phyloP scores from a whole-genome alignment of 2,797 vertebrate species.

The Sarcophilus harrisii region DNA sequence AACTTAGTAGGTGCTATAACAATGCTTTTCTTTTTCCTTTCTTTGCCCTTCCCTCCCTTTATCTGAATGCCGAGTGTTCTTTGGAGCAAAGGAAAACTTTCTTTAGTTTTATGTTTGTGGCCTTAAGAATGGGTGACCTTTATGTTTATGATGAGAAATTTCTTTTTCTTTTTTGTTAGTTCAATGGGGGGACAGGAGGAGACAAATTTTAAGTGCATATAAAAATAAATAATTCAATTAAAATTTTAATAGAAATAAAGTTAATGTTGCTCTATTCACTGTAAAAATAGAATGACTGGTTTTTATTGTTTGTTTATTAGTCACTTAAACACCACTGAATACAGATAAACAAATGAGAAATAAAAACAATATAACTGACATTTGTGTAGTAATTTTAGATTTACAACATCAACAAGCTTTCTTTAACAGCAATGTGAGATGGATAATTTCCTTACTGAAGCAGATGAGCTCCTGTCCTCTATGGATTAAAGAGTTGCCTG shows the following conservation, averaged over 20 bases:
- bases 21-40: not conserved
- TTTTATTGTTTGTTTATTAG: not conserved
- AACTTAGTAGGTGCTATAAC: not conserved
- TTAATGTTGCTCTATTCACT: not conserved
- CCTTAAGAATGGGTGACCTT: not conserved
- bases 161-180: not conserved
- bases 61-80: not conserved
- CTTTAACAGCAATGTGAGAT: not conserved
- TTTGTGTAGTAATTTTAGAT: not conserved
- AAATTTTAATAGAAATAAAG: not conserved
- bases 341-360: not conserved
- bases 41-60: not conserved
- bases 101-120: not conserved
- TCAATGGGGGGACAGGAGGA: not conserved
- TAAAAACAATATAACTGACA: not conserved
- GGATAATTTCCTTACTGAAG: not conserved
- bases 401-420: not conserved
- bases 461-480: not conserved
- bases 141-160: not conserved
- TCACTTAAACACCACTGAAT: not conserved
- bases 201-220: not conserved
- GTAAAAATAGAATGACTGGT: not conserved
- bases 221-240: not conserved
- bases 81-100: not conserved
- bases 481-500: not conserved